phyloP scores from a whole-genome alignment of 2,113 vertebrate genomes.

The Empidonax traillii region DNA sequence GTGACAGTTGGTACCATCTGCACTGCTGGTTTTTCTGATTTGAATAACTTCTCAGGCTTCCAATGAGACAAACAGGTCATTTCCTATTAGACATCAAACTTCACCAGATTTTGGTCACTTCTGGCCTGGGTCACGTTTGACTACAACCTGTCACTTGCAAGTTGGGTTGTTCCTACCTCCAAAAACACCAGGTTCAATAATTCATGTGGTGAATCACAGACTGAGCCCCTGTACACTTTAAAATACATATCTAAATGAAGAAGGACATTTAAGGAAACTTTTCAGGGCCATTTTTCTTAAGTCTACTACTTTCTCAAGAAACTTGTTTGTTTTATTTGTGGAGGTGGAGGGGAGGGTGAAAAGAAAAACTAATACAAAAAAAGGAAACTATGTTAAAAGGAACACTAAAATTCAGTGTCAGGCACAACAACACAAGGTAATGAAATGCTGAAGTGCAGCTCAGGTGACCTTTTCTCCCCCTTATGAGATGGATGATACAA shows the following conservation, averaged over 20 bases:
- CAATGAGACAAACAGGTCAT: constrained; percentile 41
- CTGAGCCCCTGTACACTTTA: not conserved
- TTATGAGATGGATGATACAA: not conserved
- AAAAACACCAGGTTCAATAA: not conserved
- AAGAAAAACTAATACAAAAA: not conserved
- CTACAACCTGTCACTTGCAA: constrained; percentile 3
- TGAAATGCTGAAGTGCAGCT: not conserved
- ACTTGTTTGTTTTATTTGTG: not conserved
- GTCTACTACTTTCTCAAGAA: not conserved
- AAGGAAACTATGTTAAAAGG: not conserved
- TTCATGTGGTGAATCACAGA: not conserved
- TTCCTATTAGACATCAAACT: constrained; percentile 31
- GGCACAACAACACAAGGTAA: not conserved
- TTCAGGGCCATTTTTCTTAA: not conserved
- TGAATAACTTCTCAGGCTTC: constrained; percentile 17
- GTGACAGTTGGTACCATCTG: constrained; percentile 62
- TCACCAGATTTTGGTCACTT: constrained; percentile 16
- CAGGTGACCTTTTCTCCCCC: not conserved
- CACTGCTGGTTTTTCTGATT: not conserved
- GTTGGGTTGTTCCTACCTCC: not conserved
- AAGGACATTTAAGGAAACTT: not conserved
- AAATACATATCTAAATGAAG: not conserved
- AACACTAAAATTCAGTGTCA: not conserved
- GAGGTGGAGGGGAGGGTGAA: fast-evolving
- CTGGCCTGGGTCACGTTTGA: not conserved